Evolutionary conservation across 2,797 vertebrate species (phyloP), one percentile per base, ranked within the genome.

Genomic region (Poeciliopsis presidionis): DNA sequence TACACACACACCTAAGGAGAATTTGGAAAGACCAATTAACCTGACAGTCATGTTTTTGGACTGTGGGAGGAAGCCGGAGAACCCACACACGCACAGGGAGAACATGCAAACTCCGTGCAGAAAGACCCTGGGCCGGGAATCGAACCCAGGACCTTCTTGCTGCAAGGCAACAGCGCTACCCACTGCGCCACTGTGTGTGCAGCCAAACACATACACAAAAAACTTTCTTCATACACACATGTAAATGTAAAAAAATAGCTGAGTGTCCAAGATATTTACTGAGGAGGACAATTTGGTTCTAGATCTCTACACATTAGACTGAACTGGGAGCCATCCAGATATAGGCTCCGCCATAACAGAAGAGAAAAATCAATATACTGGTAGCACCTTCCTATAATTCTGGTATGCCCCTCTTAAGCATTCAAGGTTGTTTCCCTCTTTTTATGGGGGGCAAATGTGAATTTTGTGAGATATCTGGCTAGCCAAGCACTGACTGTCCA

Each of bases 361-460:
- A 80, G 51, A 7, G 8, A 22, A 85, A 77, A 86, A 84, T 82
- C 71, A 76, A 69, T 86, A 75, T 75, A 51, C 20, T 25, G 20
- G 49, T 51, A 84, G 89, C 77, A 76, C 79, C 69, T 85, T 80
- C 83, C 81, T 83, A 81, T 78, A 81, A 83, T 75, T 85, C 80
- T 73, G 80, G 33, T 3, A 80, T 80, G 83, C 79, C 47, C 73
- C 80, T 74, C 61, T 53, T 81, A 91, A 87, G 74, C 80, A 81
- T 83, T 87, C 80, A 80, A 84, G 81, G 75, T 79, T 80, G 78
- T 80, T 77, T 74, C 61, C 7, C 33, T 75, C 22, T 79, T 78
- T 86, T 90, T 82, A 67, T 84, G 59, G 61, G 78, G 80, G 86
- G 85, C 84, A 70, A 86, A 28, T 84, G 79, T 80, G 57, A 78